Evolutionary conservation across 1,140 invertebrate species (phyloP), one percentile per base, ranked within the genome.

Genomic region (Bradynema listronoti): DNA sequence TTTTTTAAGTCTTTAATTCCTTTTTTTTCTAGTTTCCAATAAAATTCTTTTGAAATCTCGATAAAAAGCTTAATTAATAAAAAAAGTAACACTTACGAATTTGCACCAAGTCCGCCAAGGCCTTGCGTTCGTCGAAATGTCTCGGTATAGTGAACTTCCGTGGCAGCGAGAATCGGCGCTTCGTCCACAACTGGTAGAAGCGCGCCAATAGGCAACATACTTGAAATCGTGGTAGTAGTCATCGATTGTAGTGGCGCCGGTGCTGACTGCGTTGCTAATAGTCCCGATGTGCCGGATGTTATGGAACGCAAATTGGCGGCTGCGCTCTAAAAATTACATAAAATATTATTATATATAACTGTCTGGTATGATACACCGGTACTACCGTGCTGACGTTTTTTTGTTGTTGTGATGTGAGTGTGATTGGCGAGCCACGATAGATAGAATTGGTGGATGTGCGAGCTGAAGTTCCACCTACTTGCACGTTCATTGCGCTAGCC

Each of bases 91-190:
- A n/a, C n/a, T n/a, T n/a, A n/a, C n/a, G n/a, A n/a, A n/a, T n/a
- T n/a, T n/a, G n/a, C n/a, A n/a, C n/a, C n/a, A n/a, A n/a, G n/a
- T n/a, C n/a, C n/a, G n/a, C n/a, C n/a, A n/a, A n/a, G n/a, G n/a
- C 49, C 49, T 45, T 55, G 52, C 32, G 52, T 45, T 9, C 33
- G 16, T 14, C 49, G 30, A 29, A 63, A 63, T 7, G 61, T 63
- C 30, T 69, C 69, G 7, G 61, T 72, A 56, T 69, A 72, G 56
- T 69, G 63, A 61, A 72, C 60, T 43, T 69, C 67, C 16, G 69
- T 67, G n/a, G 66, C 66, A 7, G 64, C 45, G 24, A 72, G 45
- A 56, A 30, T 65, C 24, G 66, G 47, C n/a, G 64, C 66, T n/a
- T 14, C 34, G 14, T 58, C 57, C n/a, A 36, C 6, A 24, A 59